Conservation (phyloP, 1,140 invertebrate genomes). For the Panulirus ornatus region DNA sequence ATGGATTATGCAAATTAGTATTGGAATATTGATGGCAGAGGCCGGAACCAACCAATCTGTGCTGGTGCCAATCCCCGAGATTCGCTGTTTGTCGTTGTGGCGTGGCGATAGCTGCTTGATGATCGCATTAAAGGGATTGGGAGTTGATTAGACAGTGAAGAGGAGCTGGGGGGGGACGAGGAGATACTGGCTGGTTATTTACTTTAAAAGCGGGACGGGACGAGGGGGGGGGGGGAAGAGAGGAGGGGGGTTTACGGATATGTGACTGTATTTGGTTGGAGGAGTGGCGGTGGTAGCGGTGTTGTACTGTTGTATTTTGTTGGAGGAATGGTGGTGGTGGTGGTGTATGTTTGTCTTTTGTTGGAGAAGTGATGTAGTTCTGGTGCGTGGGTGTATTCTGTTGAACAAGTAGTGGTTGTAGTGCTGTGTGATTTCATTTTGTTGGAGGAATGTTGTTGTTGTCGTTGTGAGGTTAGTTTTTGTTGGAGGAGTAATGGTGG, state of each 20-base stretch:
- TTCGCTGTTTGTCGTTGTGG: too few relatives aligned
- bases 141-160: too few relatives aligned
- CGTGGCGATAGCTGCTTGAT: background rate
- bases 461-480: background rate
- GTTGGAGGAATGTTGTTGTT: background rate
- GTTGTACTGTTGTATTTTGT: background rate
- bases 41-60: slow-evolving; percentile 33
- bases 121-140: too few relatives aligned
- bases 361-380: too few relatives aligned
- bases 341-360: too few relatives aligned
- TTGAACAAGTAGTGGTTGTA: background rate
- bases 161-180: too few relatives aligned
- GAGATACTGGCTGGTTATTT: too few relatives aligned
- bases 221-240: too few relatives aligned
- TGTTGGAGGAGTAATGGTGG: too few relatives aligned
- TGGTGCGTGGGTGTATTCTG: too few relatives aligned
- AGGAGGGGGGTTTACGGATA: background rate
- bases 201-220: too few relatives aligned
- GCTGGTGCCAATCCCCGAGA: background rate
- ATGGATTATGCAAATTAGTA: slow-evolving; percentile 68
- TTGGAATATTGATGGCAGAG: slow-evolving; percentile 58
- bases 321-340: background rate
- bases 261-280: background rate
- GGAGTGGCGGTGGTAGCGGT: too few relatives aligned
- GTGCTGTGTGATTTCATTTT: background rate